Base-by-base conservation (phyloP, 1,140 invertebrate genomes). In the Elymnias hypermnestra region DNA sequence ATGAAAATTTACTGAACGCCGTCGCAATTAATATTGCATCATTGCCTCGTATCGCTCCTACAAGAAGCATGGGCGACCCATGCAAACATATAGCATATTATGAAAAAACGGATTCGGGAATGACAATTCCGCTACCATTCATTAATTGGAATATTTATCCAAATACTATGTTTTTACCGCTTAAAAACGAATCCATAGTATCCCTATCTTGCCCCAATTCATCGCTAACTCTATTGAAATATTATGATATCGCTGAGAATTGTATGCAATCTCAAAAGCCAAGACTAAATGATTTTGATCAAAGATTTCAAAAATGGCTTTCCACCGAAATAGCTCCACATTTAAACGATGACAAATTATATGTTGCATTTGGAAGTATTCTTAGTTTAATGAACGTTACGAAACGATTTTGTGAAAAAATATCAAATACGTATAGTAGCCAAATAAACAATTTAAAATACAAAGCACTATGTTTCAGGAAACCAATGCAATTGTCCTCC, bases 251-350 rank as follows among this genome's bases (percentile, higher is more conserved):
- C 14, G 75, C 73, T 15, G 68, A 60, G 44, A 59, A 57, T 41
- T 83, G 79, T 37, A 49, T 68, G 17, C 14, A 58, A 23, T 25
- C 50, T 15, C 48, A 52, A 21, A 56, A 2, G 9, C 31, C 41
- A 8, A 46, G 18, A 18, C 21, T 46, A 9, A 36, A 59, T 7
- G 47, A 64, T 15, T 83, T 79, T 38, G 61, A 76, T 5, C 10
- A 61, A n/a, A 59, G 59, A 37, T 79, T 83, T 40, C 72, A 79
- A 41, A 31, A 35, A 0, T 84, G 81, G 81, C 41, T 84, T 0
- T 19, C 33, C 1, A 39, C 39, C 0, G 63, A 81, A 5, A 59
- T 84, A 0, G 28, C 71, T 1, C 74, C 81, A 0, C 77, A 82
- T 49, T 51, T 82, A 1, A 63, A 57, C 8, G 81, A 84, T 45